These are phyloP conservation scores for Glaucomys volans DNA, from an alignment of 2,113 vertebrate genomes.

Conservation along the genomic window DNA sequence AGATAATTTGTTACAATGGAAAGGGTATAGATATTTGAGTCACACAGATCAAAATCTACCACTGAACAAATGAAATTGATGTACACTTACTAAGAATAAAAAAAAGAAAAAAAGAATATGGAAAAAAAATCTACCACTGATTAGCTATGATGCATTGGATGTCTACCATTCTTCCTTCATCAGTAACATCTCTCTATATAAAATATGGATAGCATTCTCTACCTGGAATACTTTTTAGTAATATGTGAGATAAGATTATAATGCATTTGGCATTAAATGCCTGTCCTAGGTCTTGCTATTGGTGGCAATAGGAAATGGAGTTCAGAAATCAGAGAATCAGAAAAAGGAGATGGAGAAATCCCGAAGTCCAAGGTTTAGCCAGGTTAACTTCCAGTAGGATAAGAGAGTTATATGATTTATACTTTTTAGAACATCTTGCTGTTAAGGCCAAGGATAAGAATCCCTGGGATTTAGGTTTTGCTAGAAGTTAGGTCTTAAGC, in stretches of 20 bases:
- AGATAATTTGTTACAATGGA: not conserved
- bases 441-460: not conserved
- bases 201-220: conserved; percentile 42
- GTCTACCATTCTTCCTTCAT: not conserved
- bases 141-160: not conserved
- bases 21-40: not conserved
- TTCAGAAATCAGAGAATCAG: not conserved
- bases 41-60: not conserved
- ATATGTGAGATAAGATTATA: not conserved
- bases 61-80: not conserved
- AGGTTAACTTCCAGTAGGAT: not conserved
- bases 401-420: not conserved
- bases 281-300: not conserved
- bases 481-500: not conserved
- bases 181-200: not conserved
- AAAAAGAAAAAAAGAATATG: too few relatives aligned
- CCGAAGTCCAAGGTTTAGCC: not conserved
- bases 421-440: not conserved
- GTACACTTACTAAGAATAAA: too few relatives aligned
- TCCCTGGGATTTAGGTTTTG: not conserved
- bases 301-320: not conserved
- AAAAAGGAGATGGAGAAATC: not conserved
- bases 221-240: not conserved
- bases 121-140: not conserved
- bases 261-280: not conserved